Evolutionary conservation across 2,797 vertebrate species (phyloP).

Genomic region (Synanceia verrucosa): DNA sequence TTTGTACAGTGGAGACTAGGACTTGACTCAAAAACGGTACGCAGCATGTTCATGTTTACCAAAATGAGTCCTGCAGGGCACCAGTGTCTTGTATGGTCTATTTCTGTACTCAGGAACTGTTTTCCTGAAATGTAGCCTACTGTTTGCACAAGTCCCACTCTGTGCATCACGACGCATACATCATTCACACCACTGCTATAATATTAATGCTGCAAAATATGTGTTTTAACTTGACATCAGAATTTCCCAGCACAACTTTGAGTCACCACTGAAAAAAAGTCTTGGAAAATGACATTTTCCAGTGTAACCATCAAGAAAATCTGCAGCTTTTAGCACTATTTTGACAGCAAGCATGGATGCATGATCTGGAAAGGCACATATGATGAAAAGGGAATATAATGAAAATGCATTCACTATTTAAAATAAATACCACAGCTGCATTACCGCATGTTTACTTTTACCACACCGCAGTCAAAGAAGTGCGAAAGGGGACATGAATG

Average conservation of each 20-base stretch:
- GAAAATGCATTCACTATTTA: not conserved
- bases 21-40: too few relatives aligned
- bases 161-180: not conserved
- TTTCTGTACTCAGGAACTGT: not conserved
- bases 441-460: not conserved
- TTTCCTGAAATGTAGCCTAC: not conserved
- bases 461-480: not conserved
- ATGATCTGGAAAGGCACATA: not conserved
- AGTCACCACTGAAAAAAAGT: not conserved
- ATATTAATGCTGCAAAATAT: not conserved
- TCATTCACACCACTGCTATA: not conserved
- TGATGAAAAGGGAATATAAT: not conserved
- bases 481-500: not conserved
- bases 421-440: not conserved
- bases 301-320: not conserved
- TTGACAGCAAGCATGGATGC: not conserved
- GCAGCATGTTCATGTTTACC: conserved; percentile 1
- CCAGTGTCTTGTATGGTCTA: not conserved
- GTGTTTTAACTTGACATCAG: not conserved
- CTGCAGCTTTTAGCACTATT: not conserved
- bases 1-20: not conserved
- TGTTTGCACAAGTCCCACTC: not conserved
- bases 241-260: not conserved
- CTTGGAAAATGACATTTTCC: not conserved
- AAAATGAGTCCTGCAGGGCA: not conserved